Base-by-base conservation (phyloP, 2,113 vertebrate genomes). In the Balaenoptera acutorostrata region DNA sequence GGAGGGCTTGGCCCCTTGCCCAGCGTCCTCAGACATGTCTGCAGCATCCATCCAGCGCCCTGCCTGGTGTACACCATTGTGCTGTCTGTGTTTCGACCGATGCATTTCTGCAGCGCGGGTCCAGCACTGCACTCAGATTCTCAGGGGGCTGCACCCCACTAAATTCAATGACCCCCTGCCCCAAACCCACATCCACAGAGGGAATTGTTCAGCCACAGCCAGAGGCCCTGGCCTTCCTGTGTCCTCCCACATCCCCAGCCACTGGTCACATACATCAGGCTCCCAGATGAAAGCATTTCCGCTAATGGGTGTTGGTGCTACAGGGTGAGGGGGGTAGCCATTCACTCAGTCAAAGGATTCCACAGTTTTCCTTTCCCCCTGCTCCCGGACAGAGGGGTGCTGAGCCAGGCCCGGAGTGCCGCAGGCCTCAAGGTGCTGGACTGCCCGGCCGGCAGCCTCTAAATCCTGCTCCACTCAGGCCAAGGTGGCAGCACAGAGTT, bases 351-450 rank as follows among this genome's bases (percentile, higher is more conserved):
- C 6, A 0, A 33, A 41, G 46, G 17, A 57, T 33, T 66, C 64
- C 4, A 6, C 41, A 1, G 11, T 49, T 41, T 33, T 63, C n/a
- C 57, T 8, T 17, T 11, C 18, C 5, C 36, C 25, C 27, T 7
- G 49, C 75, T 90, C 21, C 6, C 57, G n/a, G 88, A 29, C 13
- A 0, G 14, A 64, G 44, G 6, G 39, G 55, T 75, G 59, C 27
- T 2, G 59, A 55, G 88, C 63, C 49, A 12, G n/a, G 39, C 2
- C 5, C 21, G n/a, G 49, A 11, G 27, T 8, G 6, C 49, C 20
- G 4, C 39, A 5, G 46, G 3, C 20, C 25, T 74, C 39, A 15
- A 1, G 27, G 3, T 8, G 1, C 1, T 0, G 39, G 39, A 77
- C 33, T 6, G 3, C 41, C 27, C 59, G 3, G 2, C 6, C 12